Evolutionary conservation across 2,888 invertebrate genomes (phyloP), one percentile per base, ranked within the genome.

Genomic region (Sphinx pinastri): DNA sequence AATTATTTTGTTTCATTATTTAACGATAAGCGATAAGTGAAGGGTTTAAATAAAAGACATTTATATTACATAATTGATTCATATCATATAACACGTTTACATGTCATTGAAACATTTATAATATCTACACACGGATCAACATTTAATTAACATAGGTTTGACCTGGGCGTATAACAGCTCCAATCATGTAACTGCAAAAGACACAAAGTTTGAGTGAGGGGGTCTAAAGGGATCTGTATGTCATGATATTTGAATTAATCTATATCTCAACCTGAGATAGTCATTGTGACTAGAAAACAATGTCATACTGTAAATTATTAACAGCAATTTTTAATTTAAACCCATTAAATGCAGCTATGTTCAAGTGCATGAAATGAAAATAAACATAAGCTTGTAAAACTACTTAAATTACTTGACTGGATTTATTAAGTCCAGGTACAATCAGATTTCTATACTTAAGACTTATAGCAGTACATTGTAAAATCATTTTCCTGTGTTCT

Each of bases 61-160:
- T 5, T 19, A 19, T 63, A 63, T 70, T 74, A 75, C 73, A 74
- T 83, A 82, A 84, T 84, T 79, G 77, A 79, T 83, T 79, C 76
- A 77, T 76, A 76, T 73, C 72, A 72, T 74, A 69, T 84, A 88
- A 86, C 86, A 88, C 83, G 84, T 86, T 84, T 82, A 85, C 83
- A 86, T 82, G 83, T 81, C 78, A 82, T 78, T 80, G 77, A 84
- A 84, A 84, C 80, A 81, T 82, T 71, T 69, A 72, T 71, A 81
- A 81, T 81, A 80, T 75, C 83, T 86, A 86, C 83, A 87, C 84
- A 85, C 81, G 79, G 85, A 85, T 85, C 81, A 88, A 89, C 86
- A 87, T 87, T 82, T 82, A 77, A 75, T 79, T 71, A 77, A 68
- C 73, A 79, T 79, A 81, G 78, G 77, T 83, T 80, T 80, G 68